phyloP scores from a whole-genome alignment of 1,140 invertebrate genomes.

The Meloidogyne hapla region DNA sequence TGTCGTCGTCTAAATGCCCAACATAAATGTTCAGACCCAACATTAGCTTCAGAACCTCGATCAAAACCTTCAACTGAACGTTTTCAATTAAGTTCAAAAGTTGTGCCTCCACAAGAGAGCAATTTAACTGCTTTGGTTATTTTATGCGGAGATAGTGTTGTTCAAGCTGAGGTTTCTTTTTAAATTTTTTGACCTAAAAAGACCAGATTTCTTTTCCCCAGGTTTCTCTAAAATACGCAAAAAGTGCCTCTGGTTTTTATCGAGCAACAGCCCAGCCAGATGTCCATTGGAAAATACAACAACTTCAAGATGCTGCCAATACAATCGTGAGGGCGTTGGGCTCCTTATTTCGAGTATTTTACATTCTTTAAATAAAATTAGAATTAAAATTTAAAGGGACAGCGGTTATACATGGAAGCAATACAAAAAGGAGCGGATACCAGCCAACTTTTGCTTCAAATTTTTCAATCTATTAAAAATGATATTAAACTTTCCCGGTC shows the following conservation, averaged over 20 bases:
- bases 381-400: conserved; percentile 22
- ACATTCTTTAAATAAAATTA: no score
- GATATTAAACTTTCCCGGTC: conserved; percentile 29
- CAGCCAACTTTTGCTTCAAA: conserved; percentile 24
- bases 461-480: conserved; percentile 23
- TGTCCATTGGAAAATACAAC: conserved; percentile 45
- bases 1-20: conserved; percentile 28
- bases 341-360: conserved; percentile 17
- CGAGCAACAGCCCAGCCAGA: conserved; percentile 39
- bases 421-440: conserved; percentile 7
- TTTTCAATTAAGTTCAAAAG: conserved; percentile 19
- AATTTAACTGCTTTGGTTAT: conserved; percentile 24
- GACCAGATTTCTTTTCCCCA: background rate
- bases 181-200: conserved; percentile 22
- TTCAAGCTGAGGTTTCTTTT: conserved; percentile 32
- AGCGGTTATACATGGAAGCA: background rate
- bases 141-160: conserved; percentile 16
- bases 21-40: conserved; percentile 15
- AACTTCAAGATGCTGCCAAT: conserved; percentile 42
- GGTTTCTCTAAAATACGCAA: conserved; percentile 38
- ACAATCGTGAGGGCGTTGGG: conserved; percentile 33
- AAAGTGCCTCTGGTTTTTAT: conserved; percentile 34
- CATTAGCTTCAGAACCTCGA: conserved; percentile 17
- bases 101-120: conserved; percentile 24
- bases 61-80: conserved; percentile 30